A percentile compares a stretch with the other conserved stretches of the same genome.
Evolutionary conservation across 2,113 vertebrate genomes (phyloP).

Genomic region (Callionymus lyra): DNA sequence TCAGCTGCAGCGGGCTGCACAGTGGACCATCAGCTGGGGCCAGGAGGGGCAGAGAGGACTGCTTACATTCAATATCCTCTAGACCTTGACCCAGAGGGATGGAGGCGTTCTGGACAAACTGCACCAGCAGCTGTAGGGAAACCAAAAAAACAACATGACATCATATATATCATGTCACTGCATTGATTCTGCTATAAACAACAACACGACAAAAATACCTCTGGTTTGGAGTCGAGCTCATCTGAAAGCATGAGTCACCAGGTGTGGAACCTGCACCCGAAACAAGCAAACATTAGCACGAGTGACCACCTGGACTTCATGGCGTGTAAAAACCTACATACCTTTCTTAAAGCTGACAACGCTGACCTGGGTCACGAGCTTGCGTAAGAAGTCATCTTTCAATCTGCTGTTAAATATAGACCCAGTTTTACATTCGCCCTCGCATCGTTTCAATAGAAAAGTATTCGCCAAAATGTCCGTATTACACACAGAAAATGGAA

Average conservation of each 20-base stretch:
- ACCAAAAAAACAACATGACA: no score
- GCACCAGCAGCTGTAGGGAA: conserved; percentile 93
- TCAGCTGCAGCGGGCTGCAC: conserved; percentile 83
- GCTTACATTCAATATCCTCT: conserved; percentile 82
- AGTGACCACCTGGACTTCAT: background rate
- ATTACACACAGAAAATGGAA: no score
- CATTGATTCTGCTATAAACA: background rate
- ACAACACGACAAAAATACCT: conserved; percentile 65
- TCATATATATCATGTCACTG: no score
- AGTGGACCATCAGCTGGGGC: conserved; percentile 76
- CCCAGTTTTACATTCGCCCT: no score
- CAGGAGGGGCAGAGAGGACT: conserved; percentile 82
- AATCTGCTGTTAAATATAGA: conserved; percentile 4
- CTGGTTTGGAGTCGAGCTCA: conserved; percentile 98
- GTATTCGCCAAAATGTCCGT: no score
- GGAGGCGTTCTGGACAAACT: conserved; percentile 97
- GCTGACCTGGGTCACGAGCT: background rate
- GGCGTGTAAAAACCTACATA: background rate
- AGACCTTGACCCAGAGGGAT: conserved; percentile 88
- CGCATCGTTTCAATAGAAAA: no score
- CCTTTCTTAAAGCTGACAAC: conserved; percentile 26
- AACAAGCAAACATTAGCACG: background rate
- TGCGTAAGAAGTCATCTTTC: conserved; percentile 36
- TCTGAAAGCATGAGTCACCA: conserved; percentile 98
- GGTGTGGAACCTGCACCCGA: conserved; percentile 65